Evolutionary conservation across 2,797 vertebrate genomes (phyloP).

Genomic region (Pogoniulus pusillus): DNA sequence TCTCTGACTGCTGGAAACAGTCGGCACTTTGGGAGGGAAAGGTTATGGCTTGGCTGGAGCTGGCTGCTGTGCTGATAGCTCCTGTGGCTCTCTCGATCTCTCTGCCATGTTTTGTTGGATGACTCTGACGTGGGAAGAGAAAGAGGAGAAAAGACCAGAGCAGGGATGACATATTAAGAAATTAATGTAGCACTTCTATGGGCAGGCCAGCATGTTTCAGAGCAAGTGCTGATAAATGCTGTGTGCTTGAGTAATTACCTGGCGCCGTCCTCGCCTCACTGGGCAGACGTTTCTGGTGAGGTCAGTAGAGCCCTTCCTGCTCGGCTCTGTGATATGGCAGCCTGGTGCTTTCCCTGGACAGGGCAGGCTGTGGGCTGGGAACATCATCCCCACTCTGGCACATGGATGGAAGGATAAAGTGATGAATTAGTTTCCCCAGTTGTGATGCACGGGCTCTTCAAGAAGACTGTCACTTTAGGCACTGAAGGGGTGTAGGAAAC

Average conservation of each 20-base stretch:
- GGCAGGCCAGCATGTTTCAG: constrained; percentile 46
- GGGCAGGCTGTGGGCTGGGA: not conserved
- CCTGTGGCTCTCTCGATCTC: constrained; percentile 44
- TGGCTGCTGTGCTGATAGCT: not conserved
- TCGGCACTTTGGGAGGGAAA: not conserved
- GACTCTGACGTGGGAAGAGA: constrained; percentile 23
- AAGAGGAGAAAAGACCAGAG: not conserved
- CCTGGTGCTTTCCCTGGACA: not conserved
- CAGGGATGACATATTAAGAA: constrained; percentile 35
- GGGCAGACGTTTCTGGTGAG: constrained; percentile 46
- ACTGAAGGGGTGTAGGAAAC: not conserved
- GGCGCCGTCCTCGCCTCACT: not conserved
- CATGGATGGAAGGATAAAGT: not conserved
- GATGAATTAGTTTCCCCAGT: not conserved
- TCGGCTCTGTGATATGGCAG: not conserved
- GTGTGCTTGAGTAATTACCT: constrained; percentile 61
- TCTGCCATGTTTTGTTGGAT: not conserved
- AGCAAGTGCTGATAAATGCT: constrained; percentile 54
- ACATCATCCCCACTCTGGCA: not conserved
- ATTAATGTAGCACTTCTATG: not conserved
- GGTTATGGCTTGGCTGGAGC: not conserved
- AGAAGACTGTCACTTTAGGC: not conserved
- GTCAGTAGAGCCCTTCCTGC: constrained; percentile 13
- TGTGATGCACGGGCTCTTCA: not conserved
- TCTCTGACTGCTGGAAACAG: constrained; percentile 34